These are phyloP conservation scores for Ursus arctos DNA, from an alignment of 2,113 vertebrate species.

Conservation along the genomic window DNA sequence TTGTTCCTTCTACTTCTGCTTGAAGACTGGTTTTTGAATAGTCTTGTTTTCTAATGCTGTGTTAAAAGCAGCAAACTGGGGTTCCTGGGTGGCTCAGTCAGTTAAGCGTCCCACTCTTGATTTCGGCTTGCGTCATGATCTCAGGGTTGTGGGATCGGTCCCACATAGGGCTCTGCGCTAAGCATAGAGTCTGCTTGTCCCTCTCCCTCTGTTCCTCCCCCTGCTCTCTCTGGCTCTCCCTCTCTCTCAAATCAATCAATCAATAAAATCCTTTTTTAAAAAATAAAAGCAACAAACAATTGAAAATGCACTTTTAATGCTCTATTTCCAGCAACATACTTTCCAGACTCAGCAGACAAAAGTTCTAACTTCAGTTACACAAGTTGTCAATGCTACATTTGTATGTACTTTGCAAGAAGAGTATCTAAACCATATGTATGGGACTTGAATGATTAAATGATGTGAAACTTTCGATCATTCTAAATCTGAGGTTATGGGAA, in stretches of 20 bases:
- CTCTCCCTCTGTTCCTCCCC: not conserved
- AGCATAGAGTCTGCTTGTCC: not conserved
- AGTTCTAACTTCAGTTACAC: not conserved
- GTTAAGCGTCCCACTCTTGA: not conserved
- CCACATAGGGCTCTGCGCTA: not conserved
- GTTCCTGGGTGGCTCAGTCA: not conserved
- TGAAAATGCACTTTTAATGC: not conserved
- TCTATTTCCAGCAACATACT: not conserved
- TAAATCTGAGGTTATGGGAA: slow-evolving; percentile 2
- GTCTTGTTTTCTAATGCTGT: not conserved
- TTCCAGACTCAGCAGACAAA: not conserved
- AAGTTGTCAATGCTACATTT: not conserved
- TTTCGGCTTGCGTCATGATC: not conserved
- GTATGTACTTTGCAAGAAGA: not conserved
- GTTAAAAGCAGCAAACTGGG: slow-evolving; percentile 11
- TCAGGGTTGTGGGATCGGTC: not conserved
- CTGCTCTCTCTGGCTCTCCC: not conserved
- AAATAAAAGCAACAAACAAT: not conserved
- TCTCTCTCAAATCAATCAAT: not conserved
- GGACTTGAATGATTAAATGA: not conserved
- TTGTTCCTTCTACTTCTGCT: not conserved
- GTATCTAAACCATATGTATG: not conserved
- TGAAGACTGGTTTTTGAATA: slow-evolving; percentile 14
- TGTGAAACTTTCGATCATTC: not conserved
- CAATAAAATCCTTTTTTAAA: not conserved